A percentile compares a stretch with the other conserved stretches of the same genome.
phyloP scores from a whole-genome alignment of 2,888 invertebrate species.

The Drosophila leonis region DNA sequence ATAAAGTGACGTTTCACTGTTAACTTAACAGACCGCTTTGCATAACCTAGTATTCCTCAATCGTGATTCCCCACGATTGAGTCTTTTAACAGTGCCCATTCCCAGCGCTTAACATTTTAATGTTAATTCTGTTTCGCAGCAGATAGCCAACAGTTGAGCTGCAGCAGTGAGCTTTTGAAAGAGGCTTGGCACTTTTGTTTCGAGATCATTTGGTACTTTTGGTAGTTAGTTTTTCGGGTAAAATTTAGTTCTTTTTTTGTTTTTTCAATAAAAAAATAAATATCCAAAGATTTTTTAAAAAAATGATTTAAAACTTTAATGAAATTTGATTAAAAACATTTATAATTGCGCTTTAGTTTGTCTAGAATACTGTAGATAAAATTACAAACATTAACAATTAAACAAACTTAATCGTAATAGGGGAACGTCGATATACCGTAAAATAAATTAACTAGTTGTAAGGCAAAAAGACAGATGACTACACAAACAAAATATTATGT shows the following conservation, averaged over 20 bases:
- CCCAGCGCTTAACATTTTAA: background rate
- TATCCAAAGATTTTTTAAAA: background rate
- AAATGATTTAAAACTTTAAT: conserved; percentile 45
- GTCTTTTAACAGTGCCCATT: background rate
- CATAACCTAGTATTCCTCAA: too few relatives aligned
- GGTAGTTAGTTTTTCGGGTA: background rate
- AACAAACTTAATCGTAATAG: conserved; percentile 50
- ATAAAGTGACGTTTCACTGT: too few relatives aligned
- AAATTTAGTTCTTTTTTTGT: background rate
- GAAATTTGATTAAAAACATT: conserved; percentile 31
- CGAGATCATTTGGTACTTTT: conserved; percentile 2
- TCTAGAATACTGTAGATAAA: conserved; percentile 73
- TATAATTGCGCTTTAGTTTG: conserved; percentile 53
- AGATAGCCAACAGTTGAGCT: background rate
- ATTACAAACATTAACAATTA: conserved; percentile 59
- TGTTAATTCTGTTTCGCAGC: conserved; percentile 4
- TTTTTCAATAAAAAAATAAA: background rate
- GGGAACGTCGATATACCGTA: conserved; percentile 52
- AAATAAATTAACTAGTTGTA: conserved; percentile 63
- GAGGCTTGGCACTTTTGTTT: conserved; percentile 5
- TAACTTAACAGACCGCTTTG: too few relatives aligned
- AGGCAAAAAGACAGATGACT: conserved; percentile 29
- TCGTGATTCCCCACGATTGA: too few relatives aligned
- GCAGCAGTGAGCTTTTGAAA: conserved; percentile 31
- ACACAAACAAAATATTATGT: conserved; percentile 25